Percentiles rank a stretch among this genome's conserved stretches.
phyloP scores from a whole-genome alignment of 1,140 invertebrate genomes.

The Habropoda laboriosa region DNA sequence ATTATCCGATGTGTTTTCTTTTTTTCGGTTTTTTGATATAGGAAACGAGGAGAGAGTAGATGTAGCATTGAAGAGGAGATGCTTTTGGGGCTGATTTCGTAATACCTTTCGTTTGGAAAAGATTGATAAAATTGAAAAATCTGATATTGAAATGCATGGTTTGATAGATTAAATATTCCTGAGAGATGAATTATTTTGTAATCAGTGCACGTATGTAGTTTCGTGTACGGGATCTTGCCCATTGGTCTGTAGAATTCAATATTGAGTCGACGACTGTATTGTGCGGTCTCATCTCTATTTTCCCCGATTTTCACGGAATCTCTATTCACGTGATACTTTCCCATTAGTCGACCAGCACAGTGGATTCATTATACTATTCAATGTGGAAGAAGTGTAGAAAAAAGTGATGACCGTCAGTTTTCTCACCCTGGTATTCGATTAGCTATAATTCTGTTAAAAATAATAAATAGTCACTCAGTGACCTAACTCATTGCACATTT shows the following conservation, averaged over 20 bases:
- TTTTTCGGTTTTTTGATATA: too few species aligned
- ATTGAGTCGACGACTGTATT: background rate
- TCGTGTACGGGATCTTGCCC: background rate
- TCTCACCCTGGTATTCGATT: background rate
- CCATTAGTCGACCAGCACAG: background rate
- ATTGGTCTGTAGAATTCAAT: background rate
- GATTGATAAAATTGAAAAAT: too few species aligned
- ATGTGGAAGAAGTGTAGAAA: too few species aligned
- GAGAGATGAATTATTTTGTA: too few species aligned
- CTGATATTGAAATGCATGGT: too few species aligned
- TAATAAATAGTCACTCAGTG: background rate
- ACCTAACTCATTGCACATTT: too few species aligned
- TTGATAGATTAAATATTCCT: too few species aligned
- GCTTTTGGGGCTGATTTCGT: too few species aligned
- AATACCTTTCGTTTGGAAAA: too few species aligned
- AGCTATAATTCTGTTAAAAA: background rate
- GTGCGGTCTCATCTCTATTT: conserved; percentile 24
- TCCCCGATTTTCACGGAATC: conserved; percentile 31
- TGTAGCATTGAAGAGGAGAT: too few species aligned
- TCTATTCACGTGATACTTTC: conserved; percentile 16
- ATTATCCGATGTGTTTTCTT: too few species aligned
- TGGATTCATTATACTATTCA: background rate
- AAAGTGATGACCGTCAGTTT: conserved; percentile 30
- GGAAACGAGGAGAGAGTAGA: too few species aligned
- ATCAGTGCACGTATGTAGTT: background rate